phyloP scores from a whole-genome alignment of 2,113 vertebrate species.

The Pleuronectes platessa region DNA sequence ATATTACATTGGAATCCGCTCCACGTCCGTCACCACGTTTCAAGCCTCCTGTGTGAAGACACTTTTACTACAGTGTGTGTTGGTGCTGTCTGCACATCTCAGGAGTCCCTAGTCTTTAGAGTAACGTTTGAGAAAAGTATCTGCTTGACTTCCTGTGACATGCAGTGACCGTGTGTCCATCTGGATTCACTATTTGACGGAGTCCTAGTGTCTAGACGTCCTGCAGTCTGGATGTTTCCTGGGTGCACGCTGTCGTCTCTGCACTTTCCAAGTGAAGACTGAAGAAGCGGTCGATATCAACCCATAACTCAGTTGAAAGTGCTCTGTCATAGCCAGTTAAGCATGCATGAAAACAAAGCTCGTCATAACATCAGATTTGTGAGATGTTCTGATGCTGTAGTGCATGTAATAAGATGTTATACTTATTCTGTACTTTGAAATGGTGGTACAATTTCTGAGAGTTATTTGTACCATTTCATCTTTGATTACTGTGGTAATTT shows the following conservation, averaged over 20 bases:
- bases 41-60: conserved; percentile 25
- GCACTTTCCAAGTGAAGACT: no score
- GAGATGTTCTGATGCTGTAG: background rate
- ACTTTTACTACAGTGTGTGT: conserved; percentile 6
- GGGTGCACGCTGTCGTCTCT: background rate
- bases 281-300: background rate
- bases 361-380: background rate
- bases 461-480: no score
- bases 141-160: background rate
- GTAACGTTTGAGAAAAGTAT: background rate
- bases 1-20: conserved; percentile 26
- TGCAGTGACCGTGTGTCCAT: background rate
- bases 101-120: conserved; percentile 19
- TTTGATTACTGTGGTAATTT: no score
- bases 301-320: background rate
- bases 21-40: conserved; percentile 46
- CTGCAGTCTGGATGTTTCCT: background rate
- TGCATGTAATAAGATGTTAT: background rate
- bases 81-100: conserved; percentile 27
- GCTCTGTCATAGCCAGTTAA: background rate
- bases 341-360: background rate
- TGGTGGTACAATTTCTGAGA: no score
- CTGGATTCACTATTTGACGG: background rate
- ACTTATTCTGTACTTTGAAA: no score
- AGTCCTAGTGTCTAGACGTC: background rate